These are phyloP conservation scores for Sebastes schlegelii DNA, from an alignment of 2,113 vertebrate genomes.

Conservation along the genomic window DNA sequence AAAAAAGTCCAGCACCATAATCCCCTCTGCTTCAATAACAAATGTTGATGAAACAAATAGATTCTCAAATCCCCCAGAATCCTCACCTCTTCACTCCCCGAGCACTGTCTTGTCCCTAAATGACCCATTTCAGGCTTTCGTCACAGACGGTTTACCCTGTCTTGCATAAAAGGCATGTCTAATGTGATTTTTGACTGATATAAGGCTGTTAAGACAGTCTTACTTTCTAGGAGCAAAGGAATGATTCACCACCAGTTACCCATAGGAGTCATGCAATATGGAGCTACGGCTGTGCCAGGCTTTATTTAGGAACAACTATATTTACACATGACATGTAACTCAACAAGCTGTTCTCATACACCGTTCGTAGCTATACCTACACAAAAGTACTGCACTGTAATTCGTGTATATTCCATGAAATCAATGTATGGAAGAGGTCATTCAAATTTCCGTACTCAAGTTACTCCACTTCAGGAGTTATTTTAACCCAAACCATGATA, in stretches of 20 bases:
- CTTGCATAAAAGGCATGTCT: constrained; percentile 34
- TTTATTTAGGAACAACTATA: not conserved
- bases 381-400: too few relatives aligned
- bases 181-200: not conserved
- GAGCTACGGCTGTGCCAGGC: constrained; percentile 1
- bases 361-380: too few relatives aligned
- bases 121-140: constrained; percentile 67
- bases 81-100: constrained; percentile 25
- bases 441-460: too few relatives aligned
- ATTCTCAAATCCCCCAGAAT: constrained; percentile 64
- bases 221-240: not conserved
- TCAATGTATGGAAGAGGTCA: too few relatives aligned
- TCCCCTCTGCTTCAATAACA: constrained; percentile 54
- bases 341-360: too few relatives aligned
- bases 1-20: constrained; percentile 42
- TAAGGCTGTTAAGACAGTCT: not conserved
- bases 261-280: not conserved
- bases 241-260: constrained; percentile 5
- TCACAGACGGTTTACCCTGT: constrained; percentile 36
- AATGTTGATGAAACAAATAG: constrained; percentile 63
- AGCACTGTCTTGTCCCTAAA: constrained; percentile 59
- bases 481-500: too few relatives aligned
- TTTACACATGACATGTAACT: too few relatives aligned
- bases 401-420: too few relatives aligned
- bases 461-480: too few relatives aligned